Percentiles rank a stretch among this genome's conserved stretches.
Conservation (phyloP, 1,140 invertebrate species). For the Cherax destructor region DNA sequence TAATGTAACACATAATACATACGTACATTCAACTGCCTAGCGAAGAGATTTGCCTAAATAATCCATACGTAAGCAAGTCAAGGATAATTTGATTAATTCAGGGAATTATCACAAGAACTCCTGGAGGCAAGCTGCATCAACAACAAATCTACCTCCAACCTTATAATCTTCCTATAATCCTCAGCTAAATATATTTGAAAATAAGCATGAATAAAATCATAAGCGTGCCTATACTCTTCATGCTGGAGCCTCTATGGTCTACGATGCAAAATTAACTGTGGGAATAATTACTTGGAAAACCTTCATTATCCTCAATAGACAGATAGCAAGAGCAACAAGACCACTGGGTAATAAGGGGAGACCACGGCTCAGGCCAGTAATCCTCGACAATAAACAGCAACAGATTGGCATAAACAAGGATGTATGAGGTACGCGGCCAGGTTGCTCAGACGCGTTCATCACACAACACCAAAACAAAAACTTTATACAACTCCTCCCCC, state of each 20-base stretch:
- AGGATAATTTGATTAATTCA: no score
- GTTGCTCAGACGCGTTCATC: slow-evolving; percentile 17
- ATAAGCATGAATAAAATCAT: background rate
- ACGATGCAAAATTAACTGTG: background rate
- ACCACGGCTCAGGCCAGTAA: background rate
- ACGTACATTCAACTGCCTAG: background rate
- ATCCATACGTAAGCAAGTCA: no score
- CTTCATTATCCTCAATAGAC: slow-evolving; percentile 39
- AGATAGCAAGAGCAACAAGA: slow-evolving; percentile 35
- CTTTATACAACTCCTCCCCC: slow-evolving; percentile 12
- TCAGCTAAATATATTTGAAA: background rate
- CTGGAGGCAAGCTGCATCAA: no score
- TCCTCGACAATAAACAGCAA: slow-evolving; percentile 41
- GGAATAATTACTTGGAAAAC: slow-evolving; percentile 34
- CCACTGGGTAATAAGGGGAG: slow-evolving; percentile 27
- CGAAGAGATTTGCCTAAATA: no score
- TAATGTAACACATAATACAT: background rate
- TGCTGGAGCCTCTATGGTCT: background rate
- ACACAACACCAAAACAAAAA: slow-evolving; percentile 25
- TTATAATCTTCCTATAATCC: background rate
- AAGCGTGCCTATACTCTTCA: background rate
- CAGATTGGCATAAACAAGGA: slow-evolving; percentile 43
- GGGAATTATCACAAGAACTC: no score
- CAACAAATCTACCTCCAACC: background rate
- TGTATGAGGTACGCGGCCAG: slow-evolving; percentile 7